Percentiles rank a stretch among this genome's conserved stretches.
Evolutionary conservation across 2,113 vertebrate genomes (phyloP).

Genomic region (Myanophis thanlyinensis): DNA sequence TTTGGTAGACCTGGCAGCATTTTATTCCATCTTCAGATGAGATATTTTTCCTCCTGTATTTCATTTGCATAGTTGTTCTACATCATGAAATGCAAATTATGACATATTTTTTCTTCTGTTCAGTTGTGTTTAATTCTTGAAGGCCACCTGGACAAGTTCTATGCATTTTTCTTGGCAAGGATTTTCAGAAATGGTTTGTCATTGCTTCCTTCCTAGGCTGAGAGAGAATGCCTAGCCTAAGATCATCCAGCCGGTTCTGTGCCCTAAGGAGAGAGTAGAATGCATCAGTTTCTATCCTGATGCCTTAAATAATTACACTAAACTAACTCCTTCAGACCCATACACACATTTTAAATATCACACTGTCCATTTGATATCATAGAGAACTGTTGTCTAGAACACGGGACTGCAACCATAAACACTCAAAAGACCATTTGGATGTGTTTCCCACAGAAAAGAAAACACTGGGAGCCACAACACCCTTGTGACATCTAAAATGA

Average conservation of each 20-base stretch:
- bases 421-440: no score
- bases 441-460: no score
- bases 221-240: not conserved
- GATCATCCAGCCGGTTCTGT: not conserved
- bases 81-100: not conserved
- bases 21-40: slow-evolving; percentile 15
- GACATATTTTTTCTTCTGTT: not conserved
- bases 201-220: not conserved
- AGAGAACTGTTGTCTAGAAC: not conserved
- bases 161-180: not conserved
- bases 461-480: no score
- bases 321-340: not conserved
- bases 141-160: not conserved
- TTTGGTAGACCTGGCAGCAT: not conserved
- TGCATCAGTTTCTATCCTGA: not conserved
- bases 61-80: not conserved
- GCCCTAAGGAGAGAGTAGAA: not conserved
- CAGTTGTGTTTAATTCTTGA: not conserved
- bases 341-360: not conserved
- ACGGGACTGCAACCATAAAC: no score
- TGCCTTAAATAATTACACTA: not conserved
- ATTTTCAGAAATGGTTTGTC: not conserved
- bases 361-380: not conserved
- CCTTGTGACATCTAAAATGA: no score
- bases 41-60: not conserved